Evolutionary conservation across 2,797 vertebrate genomes (phyloP), one percentile per base, ranked within the genome.

Genomic region (Discoglossus pictus): DNA sequence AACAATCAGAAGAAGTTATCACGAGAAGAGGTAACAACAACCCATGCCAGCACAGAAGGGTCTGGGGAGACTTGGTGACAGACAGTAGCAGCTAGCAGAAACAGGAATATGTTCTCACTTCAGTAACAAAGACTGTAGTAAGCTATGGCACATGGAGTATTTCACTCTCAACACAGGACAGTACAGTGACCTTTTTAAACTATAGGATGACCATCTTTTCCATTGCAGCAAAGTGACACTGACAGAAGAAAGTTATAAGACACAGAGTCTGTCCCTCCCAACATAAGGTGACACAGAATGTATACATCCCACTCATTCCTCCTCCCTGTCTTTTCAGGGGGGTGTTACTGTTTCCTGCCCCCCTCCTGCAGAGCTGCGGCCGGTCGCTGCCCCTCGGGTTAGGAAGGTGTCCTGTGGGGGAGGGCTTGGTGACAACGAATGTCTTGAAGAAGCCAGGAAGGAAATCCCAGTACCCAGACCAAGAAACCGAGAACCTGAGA

Each of bases 381-480:
- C 83, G 1, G 39, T 83, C 21, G 83, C 76, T 60, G 75, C 79
- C 15, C 80, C 80, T 56, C 76, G 83, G 36, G 78, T 80, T 61
- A 75, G 23, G 61, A 48, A 72, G 10, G 71, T 75, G 13, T 75
- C 77, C 1, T 80, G 61, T 64, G 61, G 68, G 78, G 68, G 68
- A 27, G 68, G 61, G 46, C 68, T 50, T 6, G 43, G 68, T 47
- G 61, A 64, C 36, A 64, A 53, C 17, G 68, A 71, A 64, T 64
- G 12, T 64, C 24, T 44, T 50, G 68, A 71, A 59, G 68, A 71
- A 61, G 27, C 61, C 44, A 71, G 52, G 61, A 71, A 71, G 68
- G 68, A 71, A 43, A 64, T 64, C 25, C 68, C 68, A 64, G 68
- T 71, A 38, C 61, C 68, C 53, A 71, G 46, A 59, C 68, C 68